Evolutionary conservation across 2,113 vertebrate genomes (phyloP).

Genomic region (Pandion haliaetus): DNA sequence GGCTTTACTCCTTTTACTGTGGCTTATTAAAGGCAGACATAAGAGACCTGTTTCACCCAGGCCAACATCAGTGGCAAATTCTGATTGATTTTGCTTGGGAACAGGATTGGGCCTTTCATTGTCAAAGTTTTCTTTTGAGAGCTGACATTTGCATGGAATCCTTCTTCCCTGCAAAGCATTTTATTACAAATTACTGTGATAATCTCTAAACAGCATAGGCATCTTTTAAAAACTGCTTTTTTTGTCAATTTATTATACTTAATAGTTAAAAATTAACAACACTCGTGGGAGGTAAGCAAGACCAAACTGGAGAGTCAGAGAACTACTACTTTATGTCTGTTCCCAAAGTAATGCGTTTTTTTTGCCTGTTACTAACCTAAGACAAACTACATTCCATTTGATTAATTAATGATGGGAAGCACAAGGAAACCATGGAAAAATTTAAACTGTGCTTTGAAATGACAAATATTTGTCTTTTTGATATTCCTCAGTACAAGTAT

Average conservation of each 20-base stretch:
- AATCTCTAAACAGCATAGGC: not conserved
- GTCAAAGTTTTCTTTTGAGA: not conserved
- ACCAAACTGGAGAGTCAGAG: not conserved
- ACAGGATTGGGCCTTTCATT: not conserved
- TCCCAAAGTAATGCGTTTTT: not conserved
- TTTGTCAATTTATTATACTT: not conserved
- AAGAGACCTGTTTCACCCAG: not conserved
- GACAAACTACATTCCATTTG: not conserved
- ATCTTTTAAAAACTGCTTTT: not conserved
- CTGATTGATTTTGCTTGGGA: not conserved
- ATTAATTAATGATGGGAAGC: constrained; percentile 41
- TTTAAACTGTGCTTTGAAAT: constrained; percentile 50
- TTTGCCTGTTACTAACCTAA: not conserved
- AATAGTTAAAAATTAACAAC: not conserved
- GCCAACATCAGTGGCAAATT: not conserved
- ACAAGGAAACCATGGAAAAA: constrained; percentile 28
- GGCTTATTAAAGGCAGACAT: constrained; percentile 25
- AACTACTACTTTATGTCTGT: not conserved
- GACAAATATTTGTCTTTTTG: constrained; percentile 61
- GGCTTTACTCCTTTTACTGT: not conserved
- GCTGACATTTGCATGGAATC: not conserved
- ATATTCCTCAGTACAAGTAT: constrained; percentile 27
- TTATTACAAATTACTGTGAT: not conserved
- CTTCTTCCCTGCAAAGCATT: not conserved
- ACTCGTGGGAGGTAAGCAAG: not conserved